Evolutionary conservation across 2,797 vertebrate genomes (phyloP).

Genomic region (Pipistrellus pipistrellus): DNA sequence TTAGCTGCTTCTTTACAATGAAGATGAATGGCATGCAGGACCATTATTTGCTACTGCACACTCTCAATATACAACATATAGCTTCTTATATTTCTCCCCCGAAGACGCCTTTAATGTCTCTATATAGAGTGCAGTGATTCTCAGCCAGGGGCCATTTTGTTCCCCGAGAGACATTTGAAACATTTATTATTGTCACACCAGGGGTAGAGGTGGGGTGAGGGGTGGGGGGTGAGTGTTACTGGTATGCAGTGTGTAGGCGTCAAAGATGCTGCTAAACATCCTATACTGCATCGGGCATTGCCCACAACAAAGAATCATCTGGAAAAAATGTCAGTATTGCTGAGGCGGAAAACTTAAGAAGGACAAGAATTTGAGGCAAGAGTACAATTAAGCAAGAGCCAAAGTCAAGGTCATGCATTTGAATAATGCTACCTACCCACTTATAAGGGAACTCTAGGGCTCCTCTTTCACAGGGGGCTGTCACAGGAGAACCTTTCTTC

Average conservation of each 20-base stretch:
- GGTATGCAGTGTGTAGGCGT: too few relatives aligned
- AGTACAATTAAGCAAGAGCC: neutral
- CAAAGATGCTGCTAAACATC: too few relatives aligned
- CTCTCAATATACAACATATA: neutral
- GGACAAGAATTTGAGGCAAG: neutral
- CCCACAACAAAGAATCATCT: neutral
- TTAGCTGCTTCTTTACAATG: neutral
- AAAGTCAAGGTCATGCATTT: neutral
- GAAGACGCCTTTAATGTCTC: neutral
- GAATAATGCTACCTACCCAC: neutral
- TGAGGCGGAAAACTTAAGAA: neutral
- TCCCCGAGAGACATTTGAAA: neutral
- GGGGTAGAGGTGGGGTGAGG: fast-evolving
- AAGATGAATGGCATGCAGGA: neutral
- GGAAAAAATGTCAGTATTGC: neutral
- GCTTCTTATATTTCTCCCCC: neutral
- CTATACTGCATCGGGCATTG: fast-evolving
- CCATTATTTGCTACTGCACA: neutral
- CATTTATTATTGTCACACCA: neutral
- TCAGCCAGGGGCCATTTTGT: neutral
- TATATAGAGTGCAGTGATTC: neutral
- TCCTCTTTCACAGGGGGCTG: neutral
- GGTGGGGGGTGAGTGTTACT: neutral
- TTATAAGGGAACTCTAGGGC: neutral
- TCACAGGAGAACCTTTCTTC: neutral